These are phyloP conservation scores for Drosophila malerkotliana DNA, from an alignment of 1,140 invertebrate genomes.

Conservation along the genomic window DNA sequence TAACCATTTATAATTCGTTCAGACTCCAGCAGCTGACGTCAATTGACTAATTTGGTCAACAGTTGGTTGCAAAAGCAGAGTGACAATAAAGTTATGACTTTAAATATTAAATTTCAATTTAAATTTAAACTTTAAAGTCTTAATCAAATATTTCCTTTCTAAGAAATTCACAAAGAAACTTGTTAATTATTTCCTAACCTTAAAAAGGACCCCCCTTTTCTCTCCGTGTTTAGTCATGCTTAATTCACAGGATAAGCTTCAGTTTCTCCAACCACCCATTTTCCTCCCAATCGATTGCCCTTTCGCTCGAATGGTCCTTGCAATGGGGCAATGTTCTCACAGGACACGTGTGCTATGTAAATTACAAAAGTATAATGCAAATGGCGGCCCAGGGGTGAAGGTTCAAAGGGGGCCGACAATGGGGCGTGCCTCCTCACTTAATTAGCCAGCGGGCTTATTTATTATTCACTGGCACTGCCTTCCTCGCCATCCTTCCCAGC, in stretches of 20 bases:
- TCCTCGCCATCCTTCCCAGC: conserved; percentile 1
- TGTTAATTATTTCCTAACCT: too few species aligned
- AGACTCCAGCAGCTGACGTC: conserved; percentile 26
- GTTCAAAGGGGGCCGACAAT: not conserved
- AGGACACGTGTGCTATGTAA: conserved; percentile 73
- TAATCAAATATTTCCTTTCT: too few species aligned
- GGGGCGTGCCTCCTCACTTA: conserved; percentile 64
- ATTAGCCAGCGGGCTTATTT: conserved; percentile 78
- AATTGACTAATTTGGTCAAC: conserved; percentile 12
- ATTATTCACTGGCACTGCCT: conserved; percentile 71
- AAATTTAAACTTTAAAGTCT: too few species aligned
- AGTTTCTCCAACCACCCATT: not conserved
- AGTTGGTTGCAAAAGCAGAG: conserved; percentile 8
- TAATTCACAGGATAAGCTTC: conserved; percentile 55
- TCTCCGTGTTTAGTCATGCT: conserved; percentile 39
- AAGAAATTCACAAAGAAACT: too few species aligned
- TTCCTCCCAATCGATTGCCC: conserved; percentile 63
- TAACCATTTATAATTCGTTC: conserved; percentile 63
- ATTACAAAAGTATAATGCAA: conserved; percentile 76
- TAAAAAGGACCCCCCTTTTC: not conserved
- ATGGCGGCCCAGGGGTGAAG: conserved; percentile 13
- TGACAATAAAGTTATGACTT: not conserved
- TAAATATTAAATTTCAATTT: not conserved
- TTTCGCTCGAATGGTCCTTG: conserved; percentile 55
- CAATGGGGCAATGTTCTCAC: conserved; percentile 60